Percentiles rank a stretch among this genome's conserved stretches.
Conservation (phyloP, 2,797 vertebrate genomes). For the Phrynocephalus forsythii region DNA sequence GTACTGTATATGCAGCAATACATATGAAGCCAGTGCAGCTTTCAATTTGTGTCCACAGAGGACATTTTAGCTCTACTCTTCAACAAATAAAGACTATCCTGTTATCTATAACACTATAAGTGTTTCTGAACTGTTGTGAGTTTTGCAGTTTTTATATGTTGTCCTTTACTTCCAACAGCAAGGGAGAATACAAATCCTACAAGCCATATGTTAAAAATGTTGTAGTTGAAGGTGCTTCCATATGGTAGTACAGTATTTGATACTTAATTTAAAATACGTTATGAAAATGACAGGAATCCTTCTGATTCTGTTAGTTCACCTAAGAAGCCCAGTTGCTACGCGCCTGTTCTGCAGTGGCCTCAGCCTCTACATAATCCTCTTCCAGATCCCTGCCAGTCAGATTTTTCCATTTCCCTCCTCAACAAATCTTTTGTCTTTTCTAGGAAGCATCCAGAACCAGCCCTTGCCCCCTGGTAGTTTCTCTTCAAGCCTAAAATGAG, state of each 20-base stretch:
- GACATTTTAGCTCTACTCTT: background rate
- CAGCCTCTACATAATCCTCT: too few relatives aligned
- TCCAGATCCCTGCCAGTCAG: too few relatives aligned
- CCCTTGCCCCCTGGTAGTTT: too few relatives aligned
- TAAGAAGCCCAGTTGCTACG: too few relatives aligned
- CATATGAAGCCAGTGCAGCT: background rate
- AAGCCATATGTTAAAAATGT: background rate
- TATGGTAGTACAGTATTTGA: background rate
- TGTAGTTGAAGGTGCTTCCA: background rate
- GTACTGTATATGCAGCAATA: background rate
- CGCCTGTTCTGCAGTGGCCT: too few relatives aligned
- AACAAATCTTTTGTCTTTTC: too few relatives aligned
- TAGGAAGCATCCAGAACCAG: too few relatives aligned
- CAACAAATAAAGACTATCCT: background rate
- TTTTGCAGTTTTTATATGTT: background rate
- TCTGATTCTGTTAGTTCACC: background rate
- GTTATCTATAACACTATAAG: background rate
- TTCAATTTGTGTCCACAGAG: background rate
- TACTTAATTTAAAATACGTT: background rate
- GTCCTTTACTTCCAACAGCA: background rate
- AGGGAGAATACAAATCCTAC: background rate
- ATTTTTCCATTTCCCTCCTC: too few relatives aligned
- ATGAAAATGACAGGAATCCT: background rate
- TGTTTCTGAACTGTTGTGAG: background rate
- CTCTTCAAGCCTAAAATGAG: too few relatives aligned